Base-by-base conservation (phyloP, 2,113 vertebrate genomes). In the Phalacrocorax pelagicus region DNA sequence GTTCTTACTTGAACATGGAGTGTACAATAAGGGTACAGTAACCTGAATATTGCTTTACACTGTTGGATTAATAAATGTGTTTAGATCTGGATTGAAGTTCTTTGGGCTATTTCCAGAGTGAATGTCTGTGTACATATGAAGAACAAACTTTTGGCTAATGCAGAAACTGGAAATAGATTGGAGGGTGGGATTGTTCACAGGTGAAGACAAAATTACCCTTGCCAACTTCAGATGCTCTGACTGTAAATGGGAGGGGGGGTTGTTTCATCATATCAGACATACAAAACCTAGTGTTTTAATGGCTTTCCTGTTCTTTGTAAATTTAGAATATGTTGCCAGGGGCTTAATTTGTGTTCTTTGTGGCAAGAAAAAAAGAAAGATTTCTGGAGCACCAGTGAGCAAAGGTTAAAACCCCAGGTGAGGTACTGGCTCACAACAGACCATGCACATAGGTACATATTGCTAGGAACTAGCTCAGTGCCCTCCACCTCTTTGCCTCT, bases 291-390 rank as follows among this genome's bases (percentile, higher is more conserved):
- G 70, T 95, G 85, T 96, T 94, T 96, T 94, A 94, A 74, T 84
- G 83, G 34, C 86, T 88, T 88, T 77, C 65, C 44, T 1, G 0
- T 91, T 94, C 71, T 95, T 73, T 46, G 51, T 91, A 90, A 96
- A 92, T 94, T 93, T 89, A 34, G 57, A 84, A 66, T 96, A 18
- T 81, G 67, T 91, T 97, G 80, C 94, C 62, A 86, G 89, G 59
- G 77, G 70, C n/a, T 93, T 88, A 72, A 96, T 94, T 95, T 94
- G 70, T 96, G n/a, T 94, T 72, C 75, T 94, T 57, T 93, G 57
- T 96, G 96, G 91, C 92, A 96, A 71, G 67, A 81, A 75, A 70
- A 88, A 72, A 10, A 30, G 27, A 86, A 71, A 82, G 70, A 38
- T 94, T 95, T 97, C 62, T 93, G 74, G n/a, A 77, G 27, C 80